phyloP scores from a whole-genome alignment of 2,888 invertebrate genomes.

The Drosophila sordidapex region DNA sequence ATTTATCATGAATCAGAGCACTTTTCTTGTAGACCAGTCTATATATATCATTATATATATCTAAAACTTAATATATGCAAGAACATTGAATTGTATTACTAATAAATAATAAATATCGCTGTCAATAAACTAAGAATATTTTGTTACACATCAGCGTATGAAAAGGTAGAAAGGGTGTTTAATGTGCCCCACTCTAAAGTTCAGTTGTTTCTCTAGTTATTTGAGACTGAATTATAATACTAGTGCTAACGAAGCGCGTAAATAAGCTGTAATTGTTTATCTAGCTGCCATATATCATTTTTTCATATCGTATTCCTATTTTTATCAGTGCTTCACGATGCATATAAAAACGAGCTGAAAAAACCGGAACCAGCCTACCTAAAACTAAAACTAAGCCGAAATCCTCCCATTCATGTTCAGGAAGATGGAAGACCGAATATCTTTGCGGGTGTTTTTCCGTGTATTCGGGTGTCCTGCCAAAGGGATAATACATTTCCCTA shows the following conservation, averaged over 20 bases:
- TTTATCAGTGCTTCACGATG: slow-evolving; percentile 7
- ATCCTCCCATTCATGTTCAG: slow-evolving; percentile 64
- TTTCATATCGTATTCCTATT: slow-evolving; percentile 5
- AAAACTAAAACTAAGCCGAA: slow-evolving; percentile 30
- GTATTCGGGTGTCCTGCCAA: slow-evolving; percentile 14
- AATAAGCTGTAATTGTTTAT: slow-evolving; percentile 19
- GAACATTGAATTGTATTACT: not conserved
- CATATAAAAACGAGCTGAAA: slow-evolving; percentile 2
- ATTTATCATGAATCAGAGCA: not conserved
- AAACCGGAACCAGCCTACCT: slow-evolving; percentile 40
- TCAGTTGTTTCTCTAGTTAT: not conserved
- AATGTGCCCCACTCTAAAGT: not conserved
- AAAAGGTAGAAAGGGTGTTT: not conserved
- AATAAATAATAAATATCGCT: not conserved
- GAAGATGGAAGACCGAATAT: slow-evolving; percentile 23
- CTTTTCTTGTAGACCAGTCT: not conserved
- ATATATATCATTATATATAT: not conserved
- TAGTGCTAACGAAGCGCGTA: slow-evolving; percentile 11
- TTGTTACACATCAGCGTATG: not conserved
- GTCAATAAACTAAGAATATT: not conserved
- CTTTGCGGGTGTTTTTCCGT: slow-evolving; percentile 42
- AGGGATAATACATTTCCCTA: slow-evolving; percentile 17
- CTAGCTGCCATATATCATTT: slow-evolving; percentile 14
- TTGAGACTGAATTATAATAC: slow-evolving; percentile 7
- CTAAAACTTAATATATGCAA: not conserved